These are phyloP conservation scores for Diorhabda carinulata DNA, from an alignment of 1,140 invertebrate species.

Conservation along the genomic window DNA sequence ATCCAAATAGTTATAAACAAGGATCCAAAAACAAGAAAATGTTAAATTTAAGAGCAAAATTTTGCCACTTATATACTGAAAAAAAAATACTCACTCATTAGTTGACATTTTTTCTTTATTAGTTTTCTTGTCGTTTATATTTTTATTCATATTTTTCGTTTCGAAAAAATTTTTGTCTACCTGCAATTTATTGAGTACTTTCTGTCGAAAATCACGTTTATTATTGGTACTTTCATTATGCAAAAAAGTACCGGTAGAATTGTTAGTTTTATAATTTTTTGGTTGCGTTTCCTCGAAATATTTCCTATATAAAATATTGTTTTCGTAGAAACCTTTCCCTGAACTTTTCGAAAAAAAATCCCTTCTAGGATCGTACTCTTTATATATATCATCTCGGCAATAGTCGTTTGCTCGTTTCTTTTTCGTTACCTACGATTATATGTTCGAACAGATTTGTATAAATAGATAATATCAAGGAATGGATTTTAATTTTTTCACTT, in stretches of 20 bases:
- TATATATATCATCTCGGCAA: background rate
- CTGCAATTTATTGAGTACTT: too few relatives aligned
- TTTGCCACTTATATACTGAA: too few relatives aligned
- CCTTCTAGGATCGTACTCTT: background rate
- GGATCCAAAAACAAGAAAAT: too few relatives aligned
- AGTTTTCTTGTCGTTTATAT: too few relatives aligned
- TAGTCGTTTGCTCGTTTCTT: background rate
- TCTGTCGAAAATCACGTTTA: too few relatives aligned
- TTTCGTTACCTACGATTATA: background rate
- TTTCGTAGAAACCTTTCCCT: background rate
- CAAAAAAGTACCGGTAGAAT: background rate
- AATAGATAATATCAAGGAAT: background rate
- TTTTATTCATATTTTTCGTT: too few relatives aligned
- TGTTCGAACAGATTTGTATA: background rate
- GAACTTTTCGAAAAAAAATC: background rate
- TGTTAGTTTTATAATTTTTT: background rate
- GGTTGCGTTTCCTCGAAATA: slow-evolving; percentile 4
- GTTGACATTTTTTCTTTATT: too few relatives aligned
- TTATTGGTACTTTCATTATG: background rate
- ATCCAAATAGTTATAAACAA: too few relatives aligned
- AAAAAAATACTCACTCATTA: too few relatives aligned
- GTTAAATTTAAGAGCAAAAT: too few relatives aligned
- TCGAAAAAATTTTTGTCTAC: too few relatives aligned
- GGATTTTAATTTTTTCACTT: background rate
- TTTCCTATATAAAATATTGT: background rate